Evolutionary conservation across 2,797 vertebrate genomes (phyloP).

Genomic region (Poeciliopsis turneri): DNA sequence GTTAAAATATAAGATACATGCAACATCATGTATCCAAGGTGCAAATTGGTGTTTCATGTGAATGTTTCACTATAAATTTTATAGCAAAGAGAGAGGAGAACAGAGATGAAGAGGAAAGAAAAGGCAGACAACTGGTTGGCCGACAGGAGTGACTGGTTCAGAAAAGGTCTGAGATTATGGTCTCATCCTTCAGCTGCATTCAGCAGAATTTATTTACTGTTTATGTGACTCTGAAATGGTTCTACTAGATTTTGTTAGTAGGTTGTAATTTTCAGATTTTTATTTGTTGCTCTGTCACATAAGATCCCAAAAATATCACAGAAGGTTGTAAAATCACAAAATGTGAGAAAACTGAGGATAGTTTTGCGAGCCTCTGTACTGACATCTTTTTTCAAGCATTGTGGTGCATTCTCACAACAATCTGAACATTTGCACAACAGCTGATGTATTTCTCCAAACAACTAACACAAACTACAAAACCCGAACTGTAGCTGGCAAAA

Average conservation of each 20-base stretch:
- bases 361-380: background rate
- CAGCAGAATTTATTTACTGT: no score
- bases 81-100: background rate
- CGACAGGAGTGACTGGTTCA: background rate
- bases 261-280: background rate
- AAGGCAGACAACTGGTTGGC: background rate
- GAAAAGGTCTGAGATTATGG: background rate
- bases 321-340: background rate
- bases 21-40: background rate
- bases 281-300: background rate
- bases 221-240: background rate
- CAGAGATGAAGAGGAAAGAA: background rate
- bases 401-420: background rate
- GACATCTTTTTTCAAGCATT: background rate
- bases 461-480: no score
- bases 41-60: background rate
- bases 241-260: background rate
- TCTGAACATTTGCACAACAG: no score
- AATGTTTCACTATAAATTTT: background rate
- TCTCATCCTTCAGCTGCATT: background rate
- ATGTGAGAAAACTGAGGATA: background rate
- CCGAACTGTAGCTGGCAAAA: no score
- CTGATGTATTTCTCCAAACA: no score
- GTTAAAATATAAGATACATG: background rate
- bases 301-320: background rate